Evolutionary conservation across 2,888 invertebrate genomes (phyloP).

Genomic region (Stegophylla sp.): DNA sequence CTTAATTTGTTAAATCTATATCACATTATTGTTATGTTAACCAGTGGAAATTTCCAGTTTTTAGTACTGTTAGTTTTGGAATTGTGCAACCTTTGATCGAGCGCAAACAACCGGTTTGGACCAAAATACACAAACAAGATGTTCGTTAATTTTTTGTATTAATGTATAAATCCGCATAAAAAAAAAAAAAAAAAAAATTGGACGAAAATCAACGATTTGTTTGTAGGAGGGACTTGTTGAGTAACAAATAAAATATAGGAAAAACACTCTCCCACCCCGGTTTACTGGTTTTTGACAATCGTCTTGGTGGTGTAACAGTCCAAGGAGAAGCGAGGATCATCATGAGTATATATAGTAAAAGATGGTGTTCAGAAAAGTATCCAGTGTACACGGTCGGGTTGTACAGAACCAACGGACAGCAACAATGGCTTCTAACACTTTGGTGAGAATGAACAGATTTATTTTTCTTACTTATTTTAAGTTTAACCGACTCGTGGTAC

Average conservation of each 20-base stretch:
- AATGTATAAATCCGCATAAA: background rate
- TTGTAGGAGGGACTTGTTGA: background rate
- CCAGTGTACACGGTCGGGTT: background rate
- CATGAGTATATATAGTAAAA: background rate
- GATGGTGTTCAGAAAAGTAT: background rate
- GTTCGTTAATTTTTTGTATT: no score
- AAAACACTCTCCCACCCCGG: background rate
- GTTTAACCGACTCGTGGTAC: background rate
- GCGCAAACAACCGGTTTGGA: background rate
- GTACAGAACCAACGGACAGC: background rate
- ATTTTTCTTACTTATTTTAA: background rate
- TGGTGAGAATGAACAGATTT: background rate
- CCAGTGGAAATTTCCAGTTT: no score
- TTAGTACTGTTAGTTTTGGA: no score
- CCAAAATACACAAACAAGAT: no score
- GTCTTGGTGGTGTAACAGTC: background rate
- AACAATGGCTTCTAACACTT: background rate
- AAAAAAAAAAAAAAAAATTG: background rate
- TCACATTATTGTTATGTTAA: no score
- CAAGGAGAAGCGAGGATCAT: background rate
- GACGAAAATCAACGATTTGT: background rate
- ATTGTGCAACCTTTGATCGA: background rate
- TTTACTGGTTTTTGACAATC: conserved; percentile 3
- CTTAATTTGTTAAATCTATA: no score
- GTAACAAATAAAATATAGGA: background rate